Conservation (phyloP, 2,888 invertebrate genomes). For the Desoria tigrina region DNA sequence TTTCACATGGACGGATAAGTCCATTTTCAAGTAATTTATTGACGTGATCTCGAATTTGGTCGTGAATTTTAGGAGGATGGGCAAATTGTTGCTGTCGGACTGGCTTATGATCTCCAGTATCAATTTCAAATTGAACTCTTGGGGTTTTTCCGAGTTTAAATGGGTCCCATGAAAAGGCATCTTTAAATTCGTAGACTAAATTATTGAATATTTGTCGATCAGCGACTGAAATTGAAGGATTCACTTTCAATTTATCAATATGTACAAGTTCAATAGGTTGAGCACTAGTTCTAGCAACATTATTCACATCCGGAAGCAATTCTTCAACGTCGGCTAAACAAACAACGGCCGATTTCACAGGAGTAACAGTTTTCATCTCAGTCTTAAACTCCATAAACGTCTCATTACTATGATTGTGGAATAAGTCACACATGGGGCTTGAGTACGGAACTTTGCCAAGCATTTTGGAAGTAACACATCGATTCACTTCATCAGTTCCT, state of each 20-base stretch:
- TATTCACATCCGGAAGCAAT: too few species aligned
- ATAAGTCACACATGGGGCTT: background rate
- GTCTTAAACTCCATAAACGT: too few species aligned
- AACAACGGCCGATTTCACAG: too few species aligned
- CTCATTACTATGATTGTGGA: too few species aligned
- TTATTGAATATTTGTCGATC: too few species aligned
- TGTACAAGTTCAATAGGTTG: too few species aligned
- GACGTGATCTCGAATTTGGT: slow-evolving; percentile 4
- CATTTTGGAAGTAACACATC: background rate
- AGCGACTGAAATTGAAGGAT: background rate
- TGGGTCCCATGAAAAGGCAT: background rate
- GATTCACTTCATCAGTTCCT: background rate
- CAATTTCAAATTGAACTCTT: background rate
- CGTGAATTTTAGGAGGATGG: background rate
- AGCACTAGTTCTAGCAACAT: too few species aligned
- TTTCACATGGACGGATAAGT: background rate
- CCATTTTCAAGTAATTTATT: background rate
- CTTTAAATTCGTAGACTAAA: background rate
- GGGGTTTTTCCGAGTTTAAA: background rate
- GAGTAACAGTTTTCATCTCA: too few species aligned
- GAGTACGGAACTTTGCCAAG: background rate
- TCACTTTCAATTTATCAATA: background rate
- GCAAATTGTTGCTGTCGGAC: slow-evolving; percentile 4
- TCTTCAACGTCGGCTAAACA: too few species aligned
- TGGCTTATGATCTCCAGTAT: slow-evolving; percentile 5